phyloP scores from a whole-genome alignment of 2,113 vertebrate species.

The Phaethornis superciliosus region DNA sequence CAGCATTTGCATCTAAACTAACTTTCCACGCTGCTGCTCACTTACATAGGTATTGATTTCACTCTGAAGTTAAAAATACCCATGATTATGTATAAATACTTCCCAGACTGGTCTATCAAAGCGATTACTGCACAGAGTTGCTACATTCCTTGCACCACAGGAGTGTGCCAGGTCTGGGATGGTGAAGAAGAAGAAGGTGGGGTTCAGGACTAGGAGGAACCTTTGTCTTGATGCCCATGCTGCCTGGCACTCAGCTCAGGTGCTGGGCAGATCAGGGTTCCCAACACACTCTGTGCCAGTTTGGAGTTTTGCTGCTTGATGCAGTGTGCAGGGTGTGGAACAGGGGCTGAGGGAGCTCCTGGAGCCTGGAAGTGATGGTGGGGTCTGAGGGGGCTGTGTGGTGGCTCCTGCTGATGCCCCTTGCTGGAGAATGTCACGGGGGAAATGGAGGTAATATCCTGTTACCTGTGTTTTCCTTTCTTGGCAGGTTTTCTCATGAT shows the following conservation, averaged over 20 bases:
- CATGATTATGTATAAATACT: rapidly evolving
- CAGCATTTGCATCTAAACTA: neutral
- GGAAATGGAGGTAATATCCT: too few relatives aligned
- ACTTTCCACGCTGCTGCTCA: neutral
- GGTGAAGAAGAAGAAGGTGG: rapidly evolving
- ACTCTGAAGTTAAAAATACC: neutral
- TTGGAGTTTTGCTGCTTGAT: neutral
- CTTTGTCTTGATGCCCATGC: too few relatives aligned
- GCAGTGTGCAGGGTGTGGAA: rapidly evolving
- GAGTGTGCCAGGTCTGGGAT: neutral
- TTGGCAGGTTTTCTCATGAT: too few relatives aligned
- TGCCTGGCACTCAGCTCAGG: too few relatives aligned
- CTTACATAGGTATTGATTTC: neutral
- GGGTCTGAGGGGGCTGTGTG: neutral
- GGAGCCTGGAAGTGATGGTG: neutral
- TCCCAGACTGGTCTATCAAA: rapidly evolving
- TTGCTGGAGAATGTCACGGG: too few relatives aligned
- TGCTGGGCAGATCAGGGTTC: too few relatives aligned
- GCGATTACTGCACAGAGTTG: rapidly evolving
- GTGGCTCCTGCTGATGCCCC: too few relatives aligned
- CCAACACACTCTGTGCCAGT: too few relatives aligned
- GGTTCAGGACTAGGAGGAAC: neutral
- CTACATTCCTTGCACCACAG: rapidly evolving
- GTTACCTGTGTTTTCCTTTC: too few relatives aligned
- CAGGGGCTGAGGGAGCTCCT: neutral